phyloP scores from a whole-genome alignment of 2,888 invertebrate species.

The Amiota communis region DNA sequence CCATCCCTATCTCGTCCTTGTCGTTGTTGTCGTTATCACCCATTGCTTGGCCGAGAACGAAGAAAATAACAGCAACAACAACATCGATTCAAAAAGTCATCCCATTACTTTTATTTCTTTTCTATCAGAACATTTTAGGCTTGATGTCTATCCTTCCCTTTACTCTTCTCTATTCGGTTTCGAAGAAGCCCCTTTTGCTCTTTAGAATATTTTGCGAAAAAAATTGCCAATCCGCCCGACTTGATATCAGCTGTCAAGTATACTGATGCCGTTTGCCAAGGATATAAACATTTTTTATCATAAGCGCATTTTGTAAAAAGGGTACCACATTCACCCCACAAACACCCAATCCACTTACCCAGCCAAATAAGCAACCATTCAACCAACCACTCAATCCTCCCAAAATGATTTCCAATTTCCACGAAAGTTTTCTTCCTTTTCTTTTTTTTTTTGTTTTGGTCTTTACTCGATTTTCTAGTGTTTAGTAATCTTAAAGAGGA shows the following conservation, averaged over 20 bases:
- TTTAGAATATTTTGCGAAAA: too few relatives aligned
- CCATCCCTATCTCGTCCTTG: too few relatives aligned
- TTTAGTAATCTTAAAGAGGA: conserved; percentile 33
- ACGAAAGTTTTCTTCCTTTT: background rate
- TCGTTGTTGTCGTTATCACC: too few relatives aligned
- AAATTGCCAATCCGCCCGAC: too few relatives aligned
- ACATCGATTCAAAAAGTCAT: conserved; percentile 19
- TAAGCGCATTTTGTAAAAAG: conserved; percentile 58
- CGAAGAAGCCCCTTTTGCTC: background rate
- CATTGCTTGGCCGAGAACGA: too few relatives aligned
- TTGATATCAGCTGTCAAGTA: conserved; percentile 65
- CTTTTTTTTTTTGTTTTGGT: conserved; percentile 24
- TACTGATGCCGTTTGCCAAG: conserved; percentile 64
- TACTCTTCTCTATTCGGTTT: background rate
- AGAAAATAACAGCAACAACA: too few relatives aligned
- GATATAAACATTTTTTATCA: conserved; percentile 69
- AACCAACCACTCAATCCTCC: background rate
- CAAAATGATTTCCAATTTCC: background rate
- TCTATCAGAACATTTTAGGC: conserved; percentile 49
- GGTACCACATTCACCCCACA: background rate
- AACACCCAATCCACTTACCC: background rate
- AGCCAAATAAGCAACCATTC: background rate
- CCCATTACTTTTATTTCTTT: conserved; percentile 56
- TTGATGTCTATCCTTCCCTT: conserved; percentile 44
- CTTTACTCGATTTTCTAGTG: conserved; percentile 23